Percentiles rank a stretch among this genome's conserved stretches.
Conservation (phyloP, 2,113 vertebrate genomes). For the Atractosteus spatula region DNA sequence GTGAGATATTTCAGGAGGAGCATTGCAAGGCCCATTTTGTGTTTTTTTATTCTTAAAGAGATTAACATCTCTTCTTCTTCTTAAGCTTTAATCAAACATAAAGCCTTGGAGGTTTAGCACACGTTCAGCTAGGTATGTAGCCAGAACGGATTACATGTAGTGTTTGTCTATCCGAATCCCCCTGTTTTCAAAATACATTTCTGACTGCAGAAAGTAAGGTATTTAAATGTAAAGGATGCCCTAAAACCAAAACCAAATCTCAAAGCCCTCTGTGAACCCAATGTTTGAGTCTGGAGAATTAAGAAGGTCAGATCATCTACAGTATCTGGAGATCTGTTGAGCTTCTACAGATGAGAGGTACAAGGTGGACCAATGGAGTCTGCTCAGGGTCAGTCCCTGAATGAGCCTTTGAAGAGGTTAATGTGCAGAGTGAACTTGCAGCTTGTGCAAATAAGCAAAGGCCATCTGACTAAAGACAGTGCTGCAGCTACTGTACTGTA, state of each 20-base stretch:
- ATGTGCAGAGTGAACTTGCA: slow-evolving; percentile 5
- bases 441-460: too few species aligned
- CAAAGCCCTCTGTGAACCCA: background rate
- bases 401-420: slow-evolving; percentile 12
- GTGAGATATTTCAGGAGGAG: background rate
- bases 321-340: slow-evolving; percentile 11
- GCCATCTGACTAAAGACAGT: too few species aligned
- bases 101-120: background rate
- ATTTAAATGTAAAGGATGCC: too few species aligned
- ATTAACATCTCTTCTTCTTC: background rate
- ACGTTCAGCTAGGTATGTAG: slow-evolving; percentile 10
- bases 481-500: too few species aligned
- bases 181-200: background rate
- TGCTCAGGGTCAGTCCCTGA: background rate
- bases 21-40: background rate
- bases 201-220: too few species aligned
- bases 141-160: background rate
- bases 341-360: slow-evolving; percentile 6
- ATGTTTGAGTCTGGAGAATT: background rate
- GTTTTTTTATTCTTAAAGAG: background rate
- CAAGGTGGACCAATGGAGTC: background rate
- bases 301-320: background rate
- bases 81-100: slow-evolving; percentile 3
- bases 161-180: slow-evolving; percentile 8
- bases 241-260: too few species aligned